A percentile compares a stretch with the other conserved stretches of the same genome.
These are phyloP conservation scores for Gonioctena quinquepunctata DNA, from an alignment of 1,140 invertebrate species.

Conservation along the genomic window DNA sequence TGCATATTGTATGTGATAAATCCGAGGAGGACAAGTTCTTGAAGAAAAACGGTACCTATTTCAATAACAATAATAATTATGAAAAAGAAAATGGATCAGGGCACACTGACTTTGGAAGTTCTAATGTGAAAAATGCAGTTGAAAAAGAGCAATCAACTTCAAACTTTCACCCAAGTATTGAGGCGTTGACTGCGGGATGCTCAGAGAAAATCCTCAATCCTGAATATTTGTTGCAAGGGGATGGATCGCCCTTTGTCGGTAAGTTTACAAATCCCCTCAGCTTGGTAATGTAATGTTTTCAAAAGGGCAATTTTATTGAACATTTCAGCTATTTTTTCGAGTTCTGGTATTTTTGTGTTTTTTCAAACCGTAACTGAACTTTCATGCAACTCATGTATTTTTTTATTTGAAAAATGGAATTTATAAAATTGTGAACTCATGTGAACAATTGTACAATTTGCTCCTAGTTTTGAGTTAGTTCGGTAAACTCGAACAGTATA, in stretches of 20 bases:
- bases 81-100: slow-evolving; percentile 53
- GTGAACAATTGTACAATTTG: too few species aligned
- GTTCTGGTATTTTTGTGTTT: too few species aligned
- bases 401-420: too few species aligned
- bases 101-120: slow-evolving; percentile 13
- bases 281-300: too few species aligned
- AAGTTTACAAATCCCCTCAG: slow-evolving; percentile 10
- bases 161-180: slow-evolving; percentile 59
- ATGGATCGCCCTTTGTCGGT: slow-evolving; percentile 71
- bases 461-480: too few species aligned
- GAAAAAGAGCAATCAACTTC: slow-evolving; percentile 39
- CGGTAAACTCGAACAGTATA: too few species aligned
- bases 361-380: too few species aligned
- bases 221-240: slow-evolving; percentile 77
- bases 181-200: slow-evolving; percentile 79
- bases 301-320: too few species aligned
- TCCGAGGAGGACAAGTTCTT: slow-evolving; percentile 58
- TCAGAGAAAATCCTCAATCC: slow-evolving; percentile 81
- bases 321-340: too few species aligned
- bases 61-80: slow-evolving; percentile 45
- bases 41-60: slow-evolving; percentile 40
- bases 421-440: too few species aligned
- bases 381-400: too few species aligned
- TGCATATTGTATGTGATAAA: slow-evolving; percentile 73
- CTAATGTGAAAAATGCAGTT: neutral